These are phyloP conservation scores for Cantharis rufa DNA, from an alignment of 2,888 invertebrate genomes.

Conservation along the genomic window DNA sequence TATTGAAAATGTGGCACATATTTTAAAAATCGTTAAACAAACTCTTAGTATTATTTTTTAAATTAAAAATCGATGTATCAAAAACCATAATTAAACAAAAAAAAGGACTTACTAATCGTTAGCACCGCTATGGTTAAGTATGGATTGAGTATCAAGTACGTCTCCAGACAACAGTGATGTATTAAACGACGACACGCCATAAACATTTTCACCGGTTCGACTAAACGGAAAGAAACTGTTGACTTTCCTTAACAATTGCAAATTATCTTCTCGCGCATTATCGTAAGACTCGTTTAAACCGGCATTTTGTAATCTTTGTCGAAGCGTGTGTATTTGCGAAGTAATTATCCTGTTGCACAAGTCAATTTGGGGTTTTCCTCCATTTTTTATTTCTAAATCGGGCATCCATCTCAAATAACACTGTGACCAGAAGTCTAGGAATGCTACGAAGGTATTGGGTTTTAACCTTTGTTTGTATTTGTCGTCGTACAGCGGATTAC, in stretches of 20 bases:
- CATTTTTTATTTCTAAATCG: conserved; percentile 75
- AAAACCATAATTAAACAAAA: not conserved
- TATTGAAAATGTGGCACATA: not conserved
- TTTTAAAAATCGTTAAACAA: not conserved
- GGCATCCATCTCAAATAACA: conserved; percentile 91
- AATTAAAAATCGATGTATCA: not conserved
- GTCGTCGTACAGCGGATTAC: conserved; percentile 77
- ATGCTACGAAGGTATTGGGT: conserved; percentile 61
- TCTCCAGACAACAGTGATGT: conserved; percentile 65
- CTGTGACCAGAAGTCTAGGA: conserved; percentile 79
- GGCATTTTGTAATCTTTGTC: conserved; percentile 44
- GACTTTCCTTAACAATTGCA: conserved; percentile 50
- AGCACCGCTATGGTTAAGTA: conserved; percentile 61
- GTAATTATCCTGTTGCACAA: conserved; percentile 58
- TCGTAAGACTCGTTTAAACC: conserved; percentile 25
- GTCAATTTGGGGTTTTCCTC: conserved; percentile 67
- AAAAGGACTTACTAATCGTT: conserved; percentile 61
- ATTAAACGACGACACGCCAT: conserved; percentile 58
- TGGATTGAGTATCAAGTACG: conserved; percentile 70
- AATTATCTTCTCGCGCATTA: conserved; percentile 48
- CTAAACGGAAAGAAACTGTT: conserved; percentile 60
- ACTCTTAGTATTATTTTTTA: not conserved
- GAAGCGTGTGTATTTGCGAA: conserved; percentile 57
- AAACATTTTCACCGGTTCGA: conserved; percentile 48
- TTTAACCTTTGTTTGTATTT: conserved; percentile 50